Evolutionary conservation across 2,888 invertebrate genomes (phyloP), one percentile per base, ranked within the genome.

Genomic region (Caenorhabditis macrosperma): DNA sequence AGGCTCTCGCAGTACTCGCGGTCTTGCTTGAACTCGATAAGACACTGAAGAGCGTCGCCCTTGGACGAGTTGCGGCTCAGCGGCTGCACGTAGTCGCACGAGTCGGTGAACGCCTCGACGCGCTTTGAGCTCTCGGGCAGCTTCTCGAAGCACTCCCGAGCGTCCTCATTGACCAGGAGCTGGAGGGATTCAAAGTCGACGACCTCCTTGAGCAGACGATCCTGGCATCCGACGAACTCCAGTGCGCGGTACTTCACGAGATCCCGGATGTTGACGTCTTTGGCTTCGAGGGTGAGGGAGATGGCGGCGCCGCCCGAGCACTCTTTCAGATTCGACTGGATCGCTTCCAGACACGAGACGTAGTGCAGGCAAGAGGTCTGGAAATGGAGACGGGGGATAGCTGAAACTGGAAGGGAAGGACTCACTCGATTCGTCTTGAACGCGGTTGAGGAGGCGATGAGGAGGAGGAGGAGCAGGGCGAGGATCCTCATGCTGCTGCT

Each of bases 131-230:
- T 81, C 41, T 76, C 80, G 33, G 84, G 84, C 20, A 84, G 71
- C 24, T 82, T 84, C 54, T 84, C 84, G 44, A 86, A 86, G 44
- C 86, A 86, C 30, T 86, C 84, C 7, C 82, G 59, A 17, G 85
- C 81, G 61, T 86, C 86, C 50, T 86, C 83, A 35, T 78, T 78
- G 20, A 85, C 85, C 17, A 86, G 69, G 6, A 82, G 44, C 69
- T 86, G 86, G 0, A 86, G 82, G 24, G 86, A 69, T 46, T 86
- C 86, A 33, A 86, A 86, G 48, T 86, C 86, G 28, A 86, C 74
- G 22, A 80, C 68, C 44, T 86, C 86, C 48, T 83, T 80, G 15
- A 74, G 55, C 10, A 86, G 78, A 1, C 74, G 76, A 26, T 81
- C 86, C 78, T 84, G 84, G 61, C 82, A 82, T 17, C 79, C 78